Base-by-base conservation (phyloP, 2,797 vertebrate species). In the Acipenser oxyrinchus region DNA sequence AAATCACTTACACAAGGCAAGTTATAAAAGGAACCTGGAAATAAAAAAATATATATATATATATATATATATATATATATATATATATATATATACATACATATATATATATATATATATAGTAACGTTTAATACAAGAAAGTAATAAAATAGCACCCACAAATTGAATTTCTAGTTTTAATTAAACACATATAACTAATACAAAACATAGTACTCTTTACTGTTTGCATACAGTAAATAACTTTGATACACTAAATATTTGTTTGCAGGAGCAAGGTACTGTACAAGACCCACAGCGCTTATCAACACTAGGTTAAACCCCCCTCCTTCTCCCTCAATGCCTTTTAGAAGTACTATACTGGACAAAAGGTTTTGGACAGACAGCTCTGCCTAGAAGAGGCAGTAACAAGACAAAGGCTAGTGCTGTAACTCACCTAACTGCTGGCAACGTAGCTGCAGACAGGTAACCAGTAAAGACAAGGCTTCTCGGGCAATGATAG, bases 381-480 rank as follows among this genome's bases (percentile, higher is more conserved):
- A 53, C 37, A n/a, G 5, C 15, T 58, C 12, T 15, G 37, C 15
- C 37, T 37, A 37, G 37, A 37, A 37, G 3, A 37, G 5, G 37
- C 37, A 48, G 50, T 51, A 15, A 55, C 53, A 55, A 55, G 53
- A 10, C 53, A 55, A 55, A 10, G n/a, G 10, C 7, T 10, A 9
- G 53, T n/a, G n/a, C 6, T 13, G 62, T 63, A 52, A 60, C 88
- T 80, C 87, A 99, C 97, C 90, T 55, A 99, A 87, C 51, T 98
- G 97, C 80, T 99, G 96, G 77, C 91, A 95, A 78, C 97, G 95
- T 12, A 99, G 86, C 85, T 99, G 97, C 63, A 99, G 90, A 76
- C 97, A 99, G 23, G 97, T 99, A 18, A 99, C 96, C 51, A 99
- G 81, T 51, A 99, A 92, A 3, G 97, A 99, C 79, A 99, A 81